These are phyloP conservation scores for Potorous gilbertii DNA, from an alignment of 2,797 vertebrate genomes.

Conservation along the genomic window DNA sequence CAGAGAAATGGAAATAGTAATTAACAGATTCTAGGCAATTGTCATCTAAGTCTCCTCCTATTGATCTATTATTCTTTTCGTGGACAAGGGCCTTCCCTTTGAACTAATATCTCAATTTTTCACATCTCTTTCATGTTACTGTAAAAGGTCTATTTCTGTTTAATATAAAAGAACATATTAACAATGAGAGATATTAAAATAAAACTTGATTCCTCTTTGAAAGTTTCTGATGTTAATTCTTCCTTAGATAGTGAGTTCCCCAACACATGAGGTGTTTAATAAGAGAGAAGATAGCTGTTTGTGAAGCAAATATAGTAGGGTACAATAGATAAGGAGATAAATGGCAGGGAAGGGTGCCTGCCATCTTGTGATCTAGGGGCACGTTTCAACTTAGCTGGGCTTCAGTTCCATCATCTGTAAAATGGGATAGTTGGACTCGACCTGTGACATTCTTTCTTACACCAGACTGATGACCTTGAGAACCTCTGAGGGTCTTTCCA, in stretches of 20 bases:
- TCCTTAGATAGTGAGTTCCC: neutral
- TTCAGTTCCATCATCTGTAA: too few species aligned
- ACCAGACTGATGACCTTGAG: neutral
- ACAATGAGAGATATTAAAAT: neutral
- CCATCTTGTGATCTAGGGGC: too few species aligned
- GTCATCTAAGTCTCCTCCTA: neutral
- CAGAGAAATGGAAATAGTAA: neutral
- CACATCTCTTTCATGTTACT: neutral
- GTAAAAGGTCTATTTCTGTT: neutral
- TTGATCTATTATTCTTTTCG: neutral
- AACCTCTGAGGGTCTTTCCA: too few species aligned
- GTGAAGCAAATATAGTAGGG: neutral
- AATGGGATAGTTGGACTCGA: neutral
- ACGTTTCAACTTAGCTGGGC: too few species aligned
- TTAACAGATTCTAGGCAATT: neutral
- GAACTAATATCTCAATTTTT: neutral
- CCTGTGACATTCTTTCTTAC: neutral
- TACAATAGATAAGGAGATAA: neutral
- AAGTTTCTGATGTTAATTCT: neutral
- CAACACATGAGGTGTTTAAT: neutral
- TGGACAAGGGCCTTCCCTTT: neutral
- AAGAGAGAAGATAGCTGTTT: neutral
- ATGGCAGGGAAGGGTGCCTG: neutral
- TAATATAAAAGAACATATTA: neutral
- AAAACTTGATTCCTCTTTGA: neutral